Base-by-base conservation (phyloP, 2,797 vertebrate genomes). In the Acestrorhynchus altus region DNA sequence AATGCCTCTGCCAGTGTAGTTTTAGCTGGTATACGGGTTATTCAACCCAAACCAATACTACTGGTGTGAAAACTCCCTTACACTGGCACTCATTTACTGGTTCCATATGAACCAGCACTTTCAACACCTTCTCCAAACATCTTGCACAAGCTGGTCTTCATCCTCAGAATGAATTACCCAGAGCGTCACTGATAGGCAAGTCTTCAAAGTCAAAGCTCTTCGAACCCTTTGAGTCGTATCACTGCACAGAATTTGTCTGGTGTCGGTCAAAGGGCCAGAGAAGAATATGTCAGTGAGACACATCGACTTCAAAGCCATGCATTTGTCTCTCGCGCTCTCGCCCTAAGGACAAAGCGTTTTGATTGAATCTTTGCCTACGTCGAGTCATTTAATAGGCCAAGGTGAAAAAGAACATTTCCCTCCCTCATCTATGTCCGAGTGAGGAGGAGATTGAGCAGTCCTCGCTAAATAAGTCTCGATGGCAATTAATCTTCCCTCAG, bases 391-490 rank as follows among this genome's bases (percentile, higher is more conserved):
- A 91, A 80, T 90, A 88, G 88, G 87, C 89, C 91, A 92, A 92
- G 88, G 91, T 90, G 87, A 91, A 89, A 86, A 83, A 88, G 79
- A 85, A 90, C 86, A 90, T 90, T 89, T 87, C 81, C 81, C 83
- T 85, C 31, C 57, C 42, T 87, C 83, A 86, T 88, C 86, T 86
- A 72, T 78, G 81, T 87, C 76, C 46, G 64, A 85, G 79, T 81
- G 73, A 72, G 71, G 74, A 85, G 87, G 84, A 79, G 57, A 70
- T 20, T 64, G 80, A 76, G 77, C 81, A 40, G 86, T 74, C 86
- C 81, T 88, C 79, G 68, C 54, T 73, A 72, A 75, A 81, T 71
- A 31, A 78, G 85, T 82, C 78, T 87, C 79, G n/a, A 67, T 66
- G 73, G 85, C 81, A 87, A 87, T 90, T 89, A 81, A 88, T 83